phyloP scores from a whole-genome alignment of 2,888 invertebrate genomes.

The Hydrotaea diabolus region DNA sequence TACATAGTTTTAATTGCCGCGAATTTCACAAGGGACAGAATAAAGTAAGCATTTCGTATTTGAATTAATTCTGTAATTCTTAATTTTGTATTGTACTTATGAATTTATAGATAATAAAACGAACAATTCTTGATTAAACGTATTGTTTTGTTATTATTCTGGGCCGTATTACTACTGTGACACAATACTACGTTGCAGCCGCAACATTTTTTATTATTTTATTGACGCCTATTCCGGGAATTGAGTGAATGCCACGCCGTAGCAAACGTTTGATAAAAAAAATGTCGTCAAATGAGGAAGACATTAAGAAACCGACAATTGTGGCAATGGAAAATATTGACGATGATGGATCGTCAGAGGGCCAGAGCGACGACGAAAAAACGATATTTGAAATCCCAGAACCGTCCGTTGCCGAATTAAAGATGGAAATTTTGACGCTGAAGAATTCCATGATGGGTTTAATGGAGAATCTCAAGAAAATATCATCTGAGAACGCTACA shows the following conservation, averaged over 20 bases:
- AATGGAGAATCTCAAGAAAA: not conserved
- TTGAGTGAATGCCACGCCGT: slow-evolving; percentile 36
- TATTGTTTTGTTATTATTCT: not conserved
- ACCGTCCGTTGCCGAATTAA: not conserved
- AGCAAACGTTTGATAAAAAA: slow-evolving; percentile 6
- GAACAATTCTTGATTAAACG: too few relatives aligned
- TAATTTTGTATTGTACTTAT: too few relatives aligned
- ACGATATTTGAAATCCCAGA: slow-evolving; percentile 26
- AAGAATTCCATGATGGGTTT: slow-evolving; percentile 14
- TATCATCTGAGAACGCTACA: too few relatives aligned
- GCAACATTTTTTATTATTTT: slow-evolving; percentile 20
- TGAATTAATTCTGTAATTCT: too few relatives aligned
- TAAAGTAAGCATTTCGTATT: too few relatives aligned
- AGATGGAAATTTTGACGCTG: slow-evolving; percentile 28
- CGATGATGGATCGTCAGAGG: not conserved
- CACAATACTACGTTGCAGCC: slow-evolving; percentile 17
- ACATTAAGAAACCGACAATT: not conserved
- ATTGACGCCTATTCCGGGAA: not conserved
- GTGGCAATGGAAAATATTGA: not conserved
- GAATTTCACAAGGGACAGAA: too few relatives aligned
- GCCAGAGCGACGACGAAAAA: slow-evolving; percentile 18
- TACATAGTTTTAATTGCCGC: too few relatives aligned
- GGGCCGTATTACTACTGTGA: not conserved
- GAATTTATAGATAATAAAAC: too few relatives aligned
- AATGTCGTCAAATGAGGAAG: not conserved